Base-by-base conservation (phyloP, 2,888 invertebrate species). In the Sinelater perroti region DNA sequence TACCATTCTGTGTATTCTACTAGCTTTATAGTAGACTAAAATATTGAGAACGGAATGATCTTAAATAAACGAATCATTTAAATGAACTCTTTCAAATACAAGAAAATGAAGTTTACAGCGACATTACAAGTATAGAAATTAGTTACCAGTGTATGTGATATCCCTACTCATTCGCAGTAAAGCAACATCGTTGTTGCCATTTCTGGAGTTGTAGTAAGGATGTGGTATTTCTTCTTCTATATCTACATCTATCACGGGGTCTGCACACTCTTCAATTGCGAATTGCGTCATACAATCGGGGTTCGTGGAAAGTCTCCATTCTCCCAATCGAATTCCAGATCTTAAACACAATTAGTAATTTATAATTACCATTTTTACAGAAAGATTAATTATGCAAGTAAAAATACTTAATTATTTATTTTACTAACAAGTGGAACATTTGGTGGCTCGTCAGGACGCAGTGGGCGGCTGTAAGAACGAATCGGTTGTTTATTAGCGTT, bases 401-500 rank as follows among this genome's bases (percentile, higher is more conserved):
- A 6, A 18, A 21, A 42, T n/a, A n/a, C n/a, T n/a, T 26, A 26
- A 26, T n/a, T 4, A 8, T 2, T 3, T 2, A 26, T n/a, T 26
- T 30, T 42, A 30, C 30, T 28, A 49, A 46, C 59, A 75, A 80
- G 77, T 68, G 82, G 81, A 82, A 77, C 35, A 54, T 72, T 42
- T 79, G 80, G 8, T 67, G 55, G 55, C 62, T 60, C 1, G 60
- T 67, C 1, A 77, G 64, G 11, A 80, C 76, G 2, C 84, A 85
- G 69, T 84, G 83, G 0, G 78, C 83, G 1, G 84, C 84, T 0
- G 84, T 84, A 3, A 84, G 61, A 1, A 83, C 80, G 62, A 83
- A 84, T 72, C 72, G 74, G 0, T 74, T 70, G 61, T 80, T 83
- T 63, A 85, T 83, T 1, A 85, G 76, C 2, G 78, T 74, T 3